phyloP scores from a whole-genome alignment of 2,888 invertebrate species.

The Synanthedon vespiformis region DNA sequence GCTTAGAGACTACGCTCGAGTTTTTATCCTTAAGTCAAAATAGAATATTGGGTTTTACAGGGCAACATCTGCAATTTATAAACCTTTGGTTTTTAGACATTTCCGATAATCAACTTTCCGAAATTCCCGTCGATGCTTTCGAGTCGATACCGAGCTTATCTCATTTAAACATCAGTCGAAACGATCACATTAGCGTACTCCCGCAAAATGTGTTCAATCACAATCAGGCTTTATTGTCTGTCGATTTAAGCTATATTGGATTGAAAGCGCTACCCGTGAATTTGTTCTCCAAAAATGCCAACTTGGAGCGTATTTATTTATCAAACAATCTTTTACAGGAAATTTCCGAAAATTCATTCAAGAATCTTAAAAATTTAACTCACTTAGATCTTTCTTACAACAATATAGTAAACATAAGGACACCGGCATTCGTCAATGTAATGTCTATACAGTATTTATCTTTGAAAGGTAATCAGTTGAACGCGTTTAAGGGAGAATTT shows the following conservation, averaged over 20 bases:
- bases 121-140: conserved; percentile 77
- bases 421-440: conserved; percentile 82
- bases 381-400: conserved; percentile 84
- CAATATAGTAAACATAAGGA: conserved; percentile 79
- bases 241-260: conserved; percentile 82
- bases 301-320: conserved; percentile 76
- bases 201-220: conserved; percentile 78
- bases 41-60: conserved; percentile 75
- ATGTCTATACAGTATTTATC: conserved; percentile 79
- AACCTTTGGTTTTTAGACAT: conserved; percentile 79
- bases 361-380: conserved; percentile 80
- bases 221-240: conserved; percentile 73
- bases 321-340: conserved; percentile 81
- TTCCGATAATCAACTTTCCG: conserved; percentile 82
- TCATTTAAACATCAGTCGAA: conserved; percentile 81
- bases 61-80: conserved; percentile 72
- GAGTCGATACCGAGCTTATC: conserved; percentile 75
- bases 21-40: conserved; percentile 81
- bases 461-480: conserved; percentile 81
- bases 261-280: conserved; percentile 80
- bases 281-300: conserved; percentile 75
- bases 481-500: conserved; percentile 85
- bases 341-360: conserved; percentile 81
- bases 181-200: conserved; percentile 74
- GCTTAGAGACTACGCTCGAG: conserved; percentile 79